phyloP scores from a whole-genome alignment of 2,888 invertebrate species.

The Cheilosia vernalis region DNA sequence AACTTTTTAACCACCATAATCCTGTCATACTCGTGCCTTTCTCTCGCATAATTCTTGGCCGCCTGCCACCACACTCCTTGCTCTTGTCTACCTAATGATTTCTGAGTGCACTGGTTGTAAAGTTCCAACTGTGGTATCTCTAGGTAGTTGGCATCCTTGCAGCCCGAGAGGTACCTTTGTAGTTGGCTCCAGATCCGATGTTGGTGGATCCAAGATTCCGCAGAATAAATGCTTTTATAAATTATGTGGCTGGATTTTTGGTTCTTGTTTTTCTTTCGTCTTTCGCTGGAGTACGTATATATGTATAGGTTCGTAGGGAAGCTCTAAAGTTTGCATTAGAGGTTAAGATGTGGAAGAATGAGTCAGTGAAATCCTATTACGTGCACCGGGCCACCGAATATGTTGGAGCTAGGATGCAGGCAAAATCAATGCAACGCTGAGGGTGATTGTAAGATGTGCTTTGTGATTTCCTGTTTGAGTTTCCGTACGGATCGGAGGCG shows the following conservation, averaged over 20 bases:
- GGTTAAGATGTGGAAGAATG: conserved; percentile 17
- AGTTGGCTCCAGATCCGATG: conserved; percentile 31
- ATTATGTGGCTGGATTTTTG: conserved; percentile 51
- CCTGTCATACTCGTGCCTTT: conserved; percentile 45
- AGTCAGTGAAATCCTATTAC: conserved; percentile 41
- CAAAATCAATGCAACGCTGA: conserved; percentile 42
- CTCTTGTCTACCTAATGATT: conserved; percentile 41
- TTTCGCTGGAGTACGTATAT: not conserved
- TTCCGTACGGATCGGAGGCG: not conserved
- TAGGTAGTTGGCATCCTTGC: conserved; percentile 12
- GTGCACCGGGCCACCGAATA: conserved; percentile 33
- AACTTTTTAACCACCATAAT: conserved; percentile 66
- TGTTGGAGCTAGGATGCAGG: not conserved
- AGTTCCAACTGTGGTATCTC: conserved; percentile 41
- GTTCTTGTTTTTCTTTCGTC: conserved; percentile 2
- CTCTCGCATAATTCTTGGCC: conserved; percentile 29
- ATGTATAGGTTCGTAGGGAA: not conserved
- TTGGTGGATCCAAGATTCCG: conserved; percentile 35
- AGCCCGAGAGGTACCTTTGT: not conserved
- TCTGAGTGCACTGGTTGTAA: conserved; percentile 55
- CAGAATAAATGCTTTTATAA: conserved; percentile 57
- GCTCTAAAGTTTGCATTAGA: conserved; percentile 18
- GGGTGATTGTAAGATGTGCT: conserved; percentile 18
- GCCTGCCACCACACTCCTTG: not conserved
- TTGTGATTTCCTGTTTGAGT: conserved; percentile 38